phyloP scores from a whole-genome alignment of 2,888 invertebrate species.

The Stenoptilia bipunctidactyla region DNA sequence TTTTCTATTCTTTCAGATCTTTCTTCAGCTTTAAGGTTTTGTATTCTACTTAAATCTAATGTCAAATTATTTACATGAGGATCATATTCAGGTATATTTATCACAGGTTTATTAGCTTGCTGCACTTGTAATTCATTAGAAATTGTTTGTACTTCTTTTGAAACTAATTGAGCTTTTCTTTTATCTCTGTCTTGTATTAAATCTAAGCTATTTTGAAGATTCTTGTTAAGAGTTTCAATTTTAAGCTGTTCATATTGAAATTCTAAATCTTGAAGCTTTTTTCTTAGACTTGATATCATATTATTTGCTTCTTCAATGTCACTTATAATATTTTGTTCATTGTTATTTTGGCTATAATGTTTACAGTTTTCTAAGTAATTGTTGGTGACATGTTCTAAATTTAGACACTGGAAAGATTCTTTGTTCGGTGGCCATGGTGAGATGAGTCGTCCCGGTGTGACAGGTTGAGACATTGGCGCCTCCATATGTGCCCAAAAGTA shows the following conservation, averaged over 20 bases:
- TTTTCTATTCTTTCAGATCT: slow-evolving; percentile 67
- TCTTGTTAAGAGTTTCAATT: slow-evolving; percentile 45
- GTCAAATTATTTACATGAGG: slow-evolving; percentile 47
- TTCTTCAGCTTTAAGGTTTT: slow-evolving; percentile 33
- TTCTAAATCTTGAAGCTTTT: slow-evolving; percentile 46
- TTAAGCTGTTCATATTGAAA: slow-evolving; percentile 49
- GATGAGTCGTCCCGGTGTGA: slow-evolving; percentile 81
- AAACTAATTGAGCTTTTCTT: slow-evolving; percentile 32
- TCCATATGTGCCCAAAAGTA: slow-evolving; percentile 93
- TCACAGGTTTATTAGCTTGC: slow-evolving; percentile 47
- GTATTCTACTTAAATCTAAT: slow-evolving; percentile 49
- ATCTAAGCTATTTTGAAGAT: slow-evolving; percentile 35
- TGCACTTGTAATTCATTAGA: slow-evolving; percentile 23
- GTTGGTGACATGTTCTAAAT: slow-evolving; percentile 27
- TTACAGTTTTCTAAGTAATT: slow-evolving; percentile 21
- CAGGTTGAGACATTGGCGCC: slow-evolving; percentile 73
- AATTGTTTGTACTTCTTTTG: slow-evolving; percentile 41
- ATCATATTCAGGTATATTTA: slow-evolving; percentile 53
- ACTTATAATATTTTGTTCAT: slow-evolving; percentile 46
- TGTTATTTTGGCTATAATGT: slow-evolving; percentile 40
- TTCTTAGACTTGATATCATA: slow-evolving; percentile 44
- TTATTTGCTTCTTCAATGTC: slow-evolving; percentile 49
- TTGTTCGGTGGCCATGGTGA: slow-evolving; percentile 80
- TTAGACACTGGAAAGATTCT: slow-evolving; percentile 23
- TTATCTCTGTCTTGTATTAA: slow-evolving; percentile 27